Percentiles rank a stretch among this genome's conserved stretches.
These are phyloP conservation scores for Symphodus melops DNA, from an alignment of 2,113 vertebrate genomes.

Conservation along the genomic window DNA sequence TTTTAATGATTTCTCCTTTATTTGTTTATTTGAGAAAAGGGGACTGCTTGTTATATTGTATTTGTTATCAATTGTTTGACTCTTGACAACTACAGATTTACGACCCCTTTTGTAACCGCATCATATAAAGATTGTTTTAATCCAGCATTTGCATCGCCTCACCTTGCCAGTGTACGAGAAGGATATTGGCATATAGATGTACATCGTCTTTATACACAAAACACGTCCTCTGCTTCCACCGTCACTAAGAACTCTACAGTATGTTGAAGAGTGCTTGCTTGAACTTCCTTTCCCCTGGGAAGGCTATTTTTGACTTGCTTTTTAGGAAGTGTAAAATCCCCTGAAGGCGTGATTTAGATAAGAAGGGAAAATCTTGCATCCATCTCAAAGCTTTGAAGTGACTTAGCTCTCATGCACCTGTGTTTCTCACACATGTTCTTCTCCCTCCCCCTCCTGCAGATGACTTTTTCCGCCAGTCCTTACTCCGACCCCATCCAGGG, in stretches of 20 bases:
- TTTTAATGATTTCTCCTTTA: neutral
- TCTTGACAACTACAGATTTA: neutral
- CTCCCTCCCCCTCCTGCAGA: constrained; percentile 79
- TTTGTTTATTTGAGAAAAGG: neutral
- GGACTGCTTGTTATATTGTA: neutral
- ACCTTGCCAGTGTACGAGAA: neutral
- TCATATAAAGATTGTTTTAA: neutral
- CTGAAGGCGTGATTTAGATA: neutral
- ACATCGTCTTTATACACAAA: neutral
- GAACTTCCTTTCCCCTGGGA: neutral
- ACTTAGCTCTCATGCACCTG: constrained; percentile 24
- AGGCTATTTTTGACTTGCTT: neutral
- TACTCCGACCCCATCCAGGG: constrained; percentile 93
- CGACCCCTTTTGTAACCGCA: too few species aligned
- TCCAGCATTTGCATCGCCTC: neutral
- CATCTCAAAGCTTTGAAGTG: constrained; percentile 4
- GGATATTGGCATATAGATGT: neutral
- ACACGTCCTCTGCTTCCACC: neutral
- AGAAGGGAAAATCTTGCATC: neutral
- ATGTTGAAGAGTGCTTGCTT: neutral
- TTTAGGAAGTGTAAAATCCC: constrained; percentile 2
- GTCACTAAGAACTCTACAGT: neutral
- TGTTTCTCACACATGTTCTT: neutral
- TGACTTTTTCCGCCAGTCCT: constrained; percentile 95
- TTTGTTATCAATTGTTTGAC: neutral